Evolutionary conservation across 2,797 vertebrate species (phyloP), one percentile per base, ranked within the genome.

Genomic region (Mastacembelus armatus): DNA sequence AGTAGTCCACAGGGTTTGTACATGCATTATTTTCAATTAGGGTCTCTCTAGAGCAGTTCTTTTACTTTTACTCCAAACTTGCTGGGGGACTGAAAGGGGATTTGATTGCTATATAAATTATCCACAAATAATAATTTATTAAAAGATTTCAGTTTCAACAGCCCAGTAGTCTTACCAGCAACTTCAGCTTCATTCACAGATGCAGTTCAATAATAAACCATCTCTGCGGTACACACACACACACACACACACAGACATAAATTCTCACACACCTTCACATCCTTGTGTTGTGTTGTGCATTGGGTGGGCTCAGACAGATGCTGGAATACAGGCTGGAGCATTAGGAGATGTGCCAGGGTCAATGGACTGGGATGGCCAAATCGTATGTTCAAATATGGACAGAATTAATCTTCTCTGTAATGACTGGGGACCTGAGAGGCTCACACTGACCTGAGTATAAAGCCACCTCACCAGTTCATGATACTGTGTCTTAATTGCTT

Each of bases 321-420:
- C 57, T 74, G 39, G 57, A 66, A 60, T 49, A 58, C 24, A 50
- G 69, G 56, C 77, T 30, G 15, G 60, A 80, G 75, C 64, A 72
- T 80, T 60, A 61, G 77, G 77, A 81, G 64, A 39, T 30, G 5
- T 79, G 69, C 77, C 73, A 80, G 74, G 88, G 86, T 88, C 85
- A 79, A 59, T 66, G 56, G 81, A 79, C 77, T 63, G 71, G 68
- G 78, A 72, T 77, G 71, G 67, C 64, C 81, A 83, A 86, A 87
- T 77, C 80, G 64, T 62, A 74, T 88, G 83, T 84, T 74, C 85
- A 88, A 83, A 88, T 85, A 88, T 63, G 73, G 55, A 61, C 45
- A 26, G 56, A 83, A 88, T 87, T 78, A 85, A 87, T 86, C 58
- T 76, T 81, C 69, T 75, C 73, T 76, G 65, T 81, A 80, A 87